phyloP scores from a whole-genome alignment of 2,797 vertebrate species.

The Numenius phaeopus region DNA sequence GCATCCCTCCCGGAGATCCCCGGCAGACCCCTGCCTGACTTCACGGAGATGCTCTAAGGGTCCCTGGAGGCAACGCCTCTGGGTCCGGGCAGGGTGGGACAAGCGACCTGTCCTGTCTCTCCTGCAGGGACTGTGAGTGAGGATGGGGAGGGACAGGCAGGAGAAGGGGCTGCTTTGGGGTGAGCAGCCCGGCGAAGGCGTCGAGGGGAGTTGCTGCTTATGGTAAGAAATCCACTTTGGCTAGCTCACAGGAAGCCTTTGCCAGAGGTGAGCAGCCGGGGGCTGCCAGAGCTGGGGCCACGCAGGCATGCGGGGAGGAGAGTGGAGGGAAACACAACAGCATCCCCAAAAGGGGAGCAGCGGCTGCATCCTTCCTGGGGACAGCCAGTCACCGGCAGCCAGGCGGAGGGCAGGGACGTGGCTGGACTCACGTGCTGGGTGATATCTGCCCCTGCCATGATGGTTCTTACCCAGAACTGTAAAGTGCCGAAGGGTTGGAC shows the following conservation, averaged over 20 bases:
- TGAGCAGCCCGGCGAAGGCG: accelerated
- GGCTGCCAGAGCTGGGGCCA: accelerated
- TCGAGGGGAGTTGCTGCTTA: background rate
- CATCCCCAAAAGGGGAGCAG: background rate
- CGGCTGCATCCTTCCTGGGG: accelerated
- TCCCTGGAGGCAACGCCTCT: background rate
- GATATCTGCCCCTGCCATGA: background rate
- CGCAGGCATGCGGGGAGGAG: background rate
- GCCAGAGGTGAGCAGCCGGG: background rate
- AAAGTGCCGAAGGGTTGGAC: accelerated
- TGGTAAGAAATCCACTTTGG: background rate
- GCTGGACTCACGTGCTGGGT: background rate
- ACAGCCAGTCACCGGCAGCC: accelerated
- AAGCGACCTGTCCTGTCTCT: accelerated
- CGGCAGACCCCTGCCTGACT: background rate
- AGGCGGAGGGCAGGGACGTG: accelerated
- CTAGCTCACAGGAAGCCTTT: background rate
- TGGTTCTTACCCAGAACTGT: background rate
- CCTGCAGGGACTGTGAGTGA: accelerated
- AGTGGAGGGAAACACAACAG: accelerated
- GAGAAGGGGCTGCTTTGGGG: background rate
- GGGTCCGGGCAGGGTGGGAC: background rate
- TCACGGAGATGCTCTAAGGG: accelerated
- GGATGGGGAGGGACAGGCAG: background rate
- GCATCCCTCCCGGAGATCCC: background rate